Conservation (phyloP, 2,888 invertebrate genomes). For the Nudaria mundana region DNA sequence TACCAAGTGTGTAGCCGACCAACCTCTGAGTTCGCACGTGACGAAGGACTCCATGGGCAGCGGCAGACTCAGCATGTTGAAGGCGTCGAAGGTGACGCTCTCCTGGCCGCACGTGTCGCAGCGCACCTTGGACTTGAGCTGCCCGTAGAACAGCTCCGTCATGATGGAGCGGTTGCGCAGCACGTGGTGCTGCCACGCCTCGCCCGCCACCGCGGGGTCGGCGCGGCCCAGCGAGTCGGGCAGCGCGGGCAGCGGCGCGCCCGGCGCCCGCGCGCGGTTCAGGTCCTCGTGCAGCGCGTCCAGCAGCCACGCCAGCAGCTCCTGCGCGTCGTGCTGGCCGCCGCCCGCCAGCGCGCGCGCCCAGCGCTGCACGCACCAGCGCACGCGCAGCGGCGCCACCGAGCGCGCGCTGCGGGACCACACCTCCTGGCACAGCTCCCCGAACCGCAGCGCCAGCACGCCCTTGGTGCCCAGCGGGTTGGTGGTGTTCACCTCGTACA, state of each 20-base stretch:
- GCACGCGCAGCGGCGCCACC: conserved; percentile 92
- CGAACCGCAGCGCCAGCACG: conserved; percentile 90
- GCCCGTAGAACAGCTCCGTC: conserved; percentile 95
- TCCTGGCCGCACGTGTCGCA: conserved; percentile 92
- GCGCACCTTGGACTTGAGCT: conserved; percentile 92
- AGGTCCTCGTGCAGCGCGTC: conserved; percentile 96
- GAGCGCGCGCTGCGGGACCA: conserved; percentile 92
- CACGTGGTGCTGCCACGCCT: conserved; percentile 92
- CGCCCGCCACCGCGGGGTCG: conserved; percentile 84
- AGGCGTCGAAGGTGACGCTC: conserved; percentile 95
- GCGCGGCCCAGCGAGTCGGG: conserved; percentile 58
- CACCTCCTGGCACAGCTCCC: conserved; percentile 84
- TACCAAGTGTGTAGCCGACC: conserved; percentile 26
- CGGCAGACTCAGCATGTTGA: conserved; percentile 93
- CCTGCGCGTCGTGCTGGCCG: conserved; percentile 97
- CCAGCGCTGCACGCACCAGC: conserved; percentile 92
- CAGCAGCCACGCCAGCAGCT: conserved; percentile 93
- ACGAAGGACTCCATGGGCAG: conserved; percentile 94
- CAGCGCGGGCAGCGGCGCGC: conserved; percentile 49
- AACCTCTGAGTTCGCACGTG: conserved; percentile 88
- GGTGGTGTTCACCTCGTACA: conserved; percentile 91
- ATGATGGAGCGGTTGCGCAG: conserved; percentile 92
- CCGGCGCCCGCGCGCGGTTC: conserved; percentile 83
- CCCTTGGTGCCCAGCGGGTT: conserved; percentile 95
- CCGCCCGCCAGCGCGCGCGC: conserved; percentile 93